A percentile compares a stretch with the other conserved stretches of the same genome.
Evolutionary conservation across 2,888 invertebrate species (phyloP).

Genomic region (Nasonia oneida): DNA sequence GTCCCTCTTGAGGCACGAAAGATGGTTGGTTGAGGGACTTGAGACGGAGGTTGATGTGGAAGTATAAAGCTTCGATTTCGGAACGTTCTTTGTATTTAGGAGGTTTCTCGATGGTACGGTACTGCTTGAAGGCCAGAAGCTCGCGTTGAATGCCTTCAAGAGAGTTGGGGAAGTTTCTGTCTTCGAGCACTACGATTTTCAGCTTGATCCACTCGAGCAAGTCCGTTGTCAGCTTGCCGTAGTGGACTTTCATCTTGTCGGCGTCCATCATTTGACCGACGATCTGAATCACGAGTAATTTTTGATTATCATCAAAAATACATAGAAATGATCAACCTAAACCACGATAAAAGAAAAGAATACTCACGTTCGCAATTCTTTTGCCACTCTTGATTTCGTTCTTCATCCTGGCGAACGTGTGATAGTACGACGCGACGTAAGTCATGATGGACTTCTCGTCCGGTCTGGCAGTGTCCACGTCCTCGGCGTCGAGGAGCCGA

Average conservation of each 20-base stretch:
- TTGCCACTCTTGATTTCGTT: conserved; percentile 98
- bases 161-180: conserved; percentile 95
- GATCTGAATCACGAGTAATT: conserved; percentile 83
- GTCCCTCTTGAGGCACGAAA: conserved; percentile 92
- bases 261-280: conserved; percentile 97
- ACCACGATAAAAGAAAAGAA: background rate
- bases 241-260: conserved; percentile 94
- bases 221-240: conserved; percentile 90
- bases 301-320: background rate
- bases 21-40: conserved; percentile 95
- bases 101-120: conserved; percentile 98
- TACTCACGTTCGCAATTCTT: conserved; percentile 95
- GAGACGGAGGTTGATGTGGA: conserved; percentile 97
- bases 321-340: background rate
- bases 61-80: conserved; percentile 97
- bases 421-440: conserved; percentile 99
- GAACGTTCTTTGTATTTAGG: conserved; percentile 99
- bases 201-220: conserved; percentile 96
- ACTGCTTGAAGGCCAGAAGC: conserved; percentile 94
- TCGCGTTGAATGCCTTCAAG: conserved; percentile 96
- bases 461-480: conserved; percentile 95
- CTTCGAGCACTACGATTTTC: conserved; percentile 91
- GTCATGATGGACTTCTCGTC: conserved; percentile 99
- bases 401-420: conserved; percentile 99
- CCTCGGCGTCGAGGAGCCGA: conserved; percentile 95